These are phyloP conservation scores for Percina caprodes DNA, from an alignment of 2,113 vertebrate genomes.

Conservation along the genomic window DNA sequence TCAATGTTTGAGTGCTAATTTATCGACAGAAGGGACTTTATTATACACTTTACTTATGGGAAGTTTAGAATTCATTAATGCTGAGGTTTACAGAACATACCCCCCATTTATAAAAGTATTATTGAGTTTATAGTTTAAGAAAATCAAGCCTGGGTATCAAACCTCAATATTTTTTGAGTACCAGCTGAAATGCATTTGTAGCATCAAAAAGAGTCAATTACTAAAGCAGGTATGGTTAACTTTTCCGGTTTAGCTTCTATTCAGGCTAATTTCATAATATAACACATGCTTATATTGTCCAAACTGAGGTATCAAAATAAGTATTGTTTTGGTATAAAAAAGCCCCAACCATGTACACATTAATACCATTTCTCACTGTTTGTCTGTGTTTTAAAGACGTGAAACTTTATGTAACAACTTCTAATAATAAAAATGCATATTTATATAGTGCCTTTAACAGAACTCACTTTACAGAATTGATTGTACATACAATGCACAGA, in stretches of 20 bases:
- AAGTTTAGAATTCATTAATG: neutral
- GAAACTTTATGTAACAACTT: neutral
- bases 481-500: too few relatives aligned
- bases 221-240: neutral
- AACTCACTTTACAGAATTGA: too few relatives aligned
- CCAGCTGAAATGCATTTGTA: neutral
- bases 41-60: neutral
- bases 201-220: neutral
- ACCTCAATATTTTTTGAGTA: neutral
- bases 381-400: neutral
- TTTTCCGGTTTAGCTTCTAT: neutral
- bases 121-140: neutral
- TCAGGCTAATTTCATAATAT: neutral
- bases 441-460: too few relatives aligned
- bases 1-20: slow-evolving; percentile 29
- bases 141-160: neutral
- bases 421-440: neutral
- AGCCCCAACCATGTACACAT: neutral
- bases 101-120: neutral
- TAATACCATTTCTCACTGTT: neutral
- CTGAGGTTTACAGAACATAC: neutral
- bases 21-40: slow-evolving; percentile 15
- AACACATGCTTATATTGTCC: neutral
- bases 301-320: neutral
- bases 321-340: neutral